Conservation (phyloP, 2,797 vertebrate genomes). For the Dipus sagitta region DNA sequence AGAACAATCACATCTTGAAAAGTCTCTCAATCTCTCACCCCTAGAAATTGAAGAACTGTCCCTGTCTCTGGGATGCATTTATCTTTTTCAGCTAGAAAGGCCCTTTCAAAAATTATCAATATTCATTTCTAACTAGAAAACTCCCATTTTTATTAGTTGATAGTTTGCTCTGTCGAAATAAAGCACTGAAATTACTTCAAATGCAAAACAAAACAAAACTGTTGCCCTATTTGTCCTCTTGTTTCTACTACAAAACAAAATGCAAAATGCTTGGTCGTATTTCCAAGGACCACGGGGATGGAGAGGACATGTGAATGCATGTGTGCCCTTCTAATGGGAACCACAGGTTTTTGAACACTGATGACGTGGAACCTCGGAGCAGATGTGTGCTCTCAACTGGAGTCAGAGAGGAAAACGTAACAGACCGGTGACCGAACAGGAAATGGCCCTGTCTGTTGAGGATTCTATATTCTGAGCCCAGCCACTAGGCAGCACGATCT, state of each 20-base stretch:
- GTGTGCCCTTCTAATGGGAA: not conserved
- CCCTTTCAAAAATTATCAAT: not conserved
- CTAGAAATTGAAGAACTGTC: not conserved
- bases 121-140: not conserved
- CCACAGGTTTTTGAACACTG: slow-evolving; percentile 61
- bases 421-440: slow-evolving; percentile 37
- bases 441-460: slow-evolving; percentile 44
- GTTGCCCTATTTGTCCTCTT: not conserved
- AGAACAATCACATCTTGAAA: not conserved
- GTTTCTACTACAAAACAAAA: not conserved
- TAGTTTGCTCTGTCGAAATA: not conserved
- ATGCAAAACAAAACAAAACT: not conserved
- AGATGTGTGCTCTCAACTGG: slow-evolving; percentile 27
- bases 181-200: not conserved
- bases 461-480: not conserved
- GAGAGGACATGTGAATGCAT: not conserved
- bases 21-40: not conserved
- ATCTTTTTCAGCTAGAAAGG: not conserved
- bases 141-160: not conserved
- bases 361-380: slow-evolving; percentile 43
- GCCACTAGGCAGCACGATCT: not conserved
- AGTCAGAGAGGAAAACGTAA: slow-evolving; percentile 50
- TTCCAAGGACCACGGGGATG: not conserved
- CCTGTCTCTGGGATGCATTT: not conserved
- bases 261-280: rapidly evolving